phyloP scores from a whole-genome alignment of 2,888 invertebrate genomes.

The Listrodromus nycthemerus region DNA sequence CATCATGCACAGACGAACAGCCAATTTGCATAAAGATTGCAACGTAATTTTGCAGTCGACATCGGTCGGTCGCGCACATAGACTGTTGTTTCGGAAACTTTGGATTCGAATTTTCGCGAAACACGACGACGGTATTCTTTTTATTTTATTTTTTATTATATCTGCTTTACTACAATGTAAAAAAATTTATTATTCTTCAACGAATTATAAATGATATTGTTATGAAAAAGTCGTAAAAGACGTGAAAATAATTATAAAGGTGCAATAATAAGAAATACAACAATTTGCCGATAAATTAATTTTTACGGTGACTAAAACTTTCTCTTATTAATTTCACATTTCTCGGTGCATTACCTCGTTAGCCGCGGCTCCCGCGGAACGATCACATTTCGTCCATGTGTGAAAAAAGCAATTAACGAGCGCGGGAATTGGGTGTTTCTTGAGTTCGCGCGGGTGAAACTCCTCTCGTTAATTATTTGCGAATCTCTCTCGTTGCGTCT shows the following conservation, averaged over 20 bases:
- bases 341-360: slow-evolving; percentile 18
- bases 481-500: background rate
- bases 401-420: slow-evolving; percentile 42
- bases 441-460: slow-evolving; percentile 53
- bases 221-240: background rate
- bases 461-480: slow-evolving; percentile 41
- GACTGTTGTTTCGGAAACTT: no score
- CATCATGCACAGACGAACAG: background rate
- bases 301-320: slow-evolving; percentile 23
- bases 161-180: background rate
- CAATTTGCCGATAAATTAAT: background rate
- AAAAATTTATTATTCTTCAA: background rate
- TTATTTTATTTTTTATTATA: no score
- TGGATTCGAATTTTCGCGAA: background rate
- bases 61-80: background rate
- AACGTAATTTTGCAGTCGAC: background rate
- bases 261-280: background rate
- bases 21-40: background rate
- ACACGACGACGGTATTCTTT: background rate
- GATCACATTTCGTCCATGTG: slow-evolving; percentile 6
- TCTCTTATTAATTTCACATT: slow-evolving; percentile 34
- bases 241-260: background rate
- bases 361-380: background rate
- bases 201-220: background rate
- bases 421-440: slow-evolving; percentile 62